Evolutionary conservation across 2,113 vertebrate genomes (phyloP).

Genomic region (Oxyruncus cristatus): DNA sequence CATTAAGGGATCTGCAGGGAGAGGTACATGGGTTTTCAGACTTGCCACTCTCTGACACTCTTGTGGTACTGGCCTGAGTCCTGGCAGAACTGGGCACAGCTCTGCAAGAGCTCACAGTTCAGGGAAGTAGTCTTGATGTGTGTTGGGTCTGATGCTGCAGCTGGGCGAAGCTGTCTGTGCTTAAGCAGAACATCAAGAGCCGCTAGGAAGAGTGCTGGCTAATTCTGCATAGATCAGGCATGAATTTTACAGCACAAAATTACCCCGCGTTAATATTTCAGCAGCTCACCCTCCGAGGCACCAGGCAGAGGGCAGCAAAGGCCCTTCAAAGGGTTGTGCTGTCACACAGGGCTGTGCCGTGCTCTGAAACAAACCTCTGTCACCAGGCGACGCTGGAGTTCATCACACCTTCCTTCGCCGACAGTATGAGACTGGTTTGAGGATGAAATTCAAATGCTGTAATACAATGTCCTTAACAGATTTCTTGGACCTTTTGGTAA

Average conservation of each 20-base stretch:
- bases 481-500: neutral
- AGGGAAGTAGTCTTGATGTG: neutral
- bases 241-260: rapidly evolving
- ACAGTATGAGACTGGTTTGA: neutral
- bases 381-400: rapidly evolving
- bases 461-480: neutral
- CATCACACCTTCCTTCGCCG: neutral
- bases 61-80: neutral
- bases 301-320: conserved; percentile 43
- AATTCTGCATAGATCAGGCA: neutral
- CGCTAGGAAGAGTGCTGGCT: neutral
- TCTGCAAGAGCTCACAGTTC: rapidly evolving
- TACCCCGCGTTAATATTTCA: rapidly evolving
- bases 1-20: neutral
- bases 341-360: neutral
- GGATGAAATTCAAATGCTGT: neutral
- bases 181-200: neutral
- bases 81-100: neutral
- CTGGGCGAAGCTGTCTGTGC: neutral
- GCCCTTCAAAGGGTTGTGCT: neutral
- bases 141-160: neutral
- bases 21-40: neutral
- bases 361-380: no score
- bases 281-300: neutral
- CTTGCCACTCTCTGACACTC: rapidly evolving